Percentiles rank a stretch among this genome's conserved stretches.
Evolutionary conservation across 2,888 invertebrate species (phyloP).

Genomic region (Dryococelus australis): DNA sequence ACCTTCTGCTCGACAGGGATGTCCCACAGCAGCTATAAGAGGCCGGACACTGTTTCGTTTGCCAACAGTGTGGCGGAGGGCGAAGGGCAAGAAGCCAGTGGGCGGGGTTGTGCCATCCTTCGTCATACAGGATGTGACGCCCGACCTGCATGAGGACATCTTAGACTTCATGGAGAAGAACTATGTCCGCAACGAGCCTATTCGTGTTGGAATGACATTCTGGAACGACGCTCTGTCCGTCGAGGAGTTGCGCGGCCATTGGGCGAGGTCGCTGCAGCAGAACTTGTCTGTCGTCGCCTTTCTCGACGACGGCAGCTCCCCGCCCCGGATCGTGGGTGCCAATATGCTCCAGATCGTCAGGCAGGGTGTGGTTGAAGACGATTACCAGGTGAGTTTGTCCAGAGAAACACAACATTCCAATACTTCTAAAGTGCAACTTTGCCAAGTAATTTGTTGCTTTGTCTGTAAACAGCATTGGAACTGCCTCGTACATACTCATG

Average conservation of each 20-base stretch:
- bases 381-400: background rate
- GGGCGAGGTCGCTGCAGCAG: background rate
- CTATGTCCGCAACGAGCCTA: constrained; percentile 57
- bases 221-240: background rate
- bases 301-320: background rate
- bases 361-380: background rate
- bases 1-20: background rate
- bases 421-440: too few relatives aligned
- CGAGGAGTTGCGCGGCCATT: background rate
- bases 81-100: constrained; percentile 54
- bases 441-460: too few relatives aligned
- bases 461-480: too few relatives aligned
- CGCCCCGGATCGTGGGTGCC: background rate
- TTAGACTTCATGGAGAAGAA: constrained; percentile 58
- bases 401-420: too few relatives aligned
- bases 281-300: background rate
- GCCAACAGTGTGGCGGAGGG: constrained; percentile 60
- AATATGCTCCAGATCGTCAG: background rate
- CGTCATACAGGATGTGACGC: constrained; percentile 63
- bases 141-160: constrained; percentile 58
- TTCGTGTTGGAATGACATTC: constrained; percentile 7
- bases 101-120: constrained; percentile 56
- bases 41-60: constrained; percentile 58
- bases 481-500: too few relatives aligned
- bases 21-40: constrained; percentile 52